Percentiles rank a stretch among this genome's conserved stretches.
Evolutionary conservation across 2,113 vertebrate species (phyloP).

Genomic region (Eonycteris spelaea): DNA sequence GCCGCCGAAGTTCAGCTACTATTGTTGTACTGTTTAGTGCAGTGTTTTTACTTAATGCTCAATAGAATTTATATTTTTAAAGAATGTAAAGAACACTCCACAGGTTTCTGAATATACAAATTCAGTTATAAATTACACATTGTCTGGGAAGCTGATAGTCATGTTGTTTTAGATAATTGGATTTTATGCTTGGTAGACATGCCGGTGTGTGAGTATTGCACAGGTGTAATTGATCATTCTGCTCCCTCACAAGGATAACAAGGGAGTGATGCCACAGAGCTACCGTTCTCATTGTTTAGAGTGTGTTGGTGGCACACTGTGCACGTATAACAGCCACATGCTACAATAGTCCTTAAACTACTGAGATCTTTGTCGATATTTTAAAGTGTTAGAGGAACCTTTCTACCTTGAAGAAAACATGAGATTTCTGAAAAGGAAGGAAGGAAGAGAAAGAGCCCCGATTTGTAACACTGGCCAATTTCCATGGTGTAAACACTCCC

Average conservation of each 20-base stretch:
- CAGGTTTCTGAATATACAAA: conserved; percentile 52
- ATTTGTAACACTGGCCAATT: background rate
- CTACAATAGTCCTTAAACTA: background rate
- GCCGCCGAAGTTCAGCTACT: conserved; percentile 49
- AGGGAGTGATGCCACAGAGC: conserved; percentile 39
- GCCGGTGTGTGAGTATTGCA: background rate
- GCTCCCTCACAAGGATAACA: conserved; percentile 16
- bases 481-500: background rate
- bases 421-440: background rate
- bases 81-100: conserved; percentile 57
- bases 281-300: background rate
- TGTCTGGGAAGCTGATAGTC: conserved; percentile 43
- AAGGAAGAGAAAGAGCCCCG: background rate
- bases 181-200: conserved; percentile 58
- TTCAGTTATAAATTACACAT: conserved; percentile 52
- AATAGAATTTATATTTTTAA: conserved; percentile 68
- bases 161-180: conserved; percentile 62
- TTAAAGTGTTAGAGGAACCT: conserved; percentile 61
- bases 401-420: conserved; percentile 52
- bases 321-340: background rate
- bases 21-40: background rate
- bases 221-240: background rate
- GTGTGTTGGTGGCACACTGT: conserved; percentile 17
- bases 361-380: background rate
- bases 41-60: conserved; percentile 57